Percentiles rank a stretch among this genome's conserved stretches.
phyloP scores from a whole-genome alignment of 2,888 invertebrate genomes.

The Sepioteuthis lessoniana region DNA sequence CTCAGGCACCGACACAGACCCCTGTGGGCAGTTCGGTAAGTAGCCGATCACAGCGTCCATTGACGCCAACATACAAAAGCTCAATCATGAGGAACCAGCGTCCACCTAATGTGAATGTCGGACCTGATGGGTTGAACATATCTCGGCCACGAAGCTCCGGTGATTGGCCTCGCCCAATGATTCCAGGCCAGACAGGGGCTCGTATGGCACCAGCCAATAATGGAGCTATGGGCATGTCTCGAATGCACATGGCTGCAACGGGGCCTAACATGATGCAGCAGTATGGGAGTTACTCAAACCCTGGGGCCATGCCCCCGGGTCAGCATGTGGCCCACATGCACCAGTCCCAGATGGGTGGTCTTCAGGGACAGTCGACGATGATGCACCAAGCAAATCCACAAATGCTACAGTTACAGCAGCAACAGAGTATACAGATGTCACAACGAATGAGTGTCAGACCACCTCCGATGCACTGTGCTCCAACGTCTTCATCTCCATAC shows the following conservation, averaged over 20 bases:
- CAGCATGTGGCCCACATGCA: slow-evolving; percentile 51
- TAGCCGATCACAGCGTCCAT: slow-evolving; percentile 54
- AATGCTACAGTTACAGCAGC: slow-evolving; percentile 62
- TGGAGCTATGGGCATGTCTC: slow-evolving; percentile 43
- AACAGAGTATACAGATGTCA: slow-evolving; percentile 75
- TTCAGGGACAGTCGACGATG: slow-evolving; percentile 56
- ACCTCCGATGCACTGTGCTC: slow-evolving; percentile 49
- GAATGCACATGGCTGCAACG: slow-evolving; percentile 54
- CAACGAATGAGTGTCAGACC: slow-evolving; percentile 67
- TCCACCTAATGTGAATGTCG: slow-evolving; percentile 80
- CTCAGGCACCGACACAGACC: slow-evolving; percentile 56
- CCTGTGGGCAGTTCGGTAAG: slow-evolving; percentile 56
- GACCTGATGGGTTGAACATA: slow-evolving; percentile 77
- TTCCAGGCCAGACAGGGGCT: slow-evolving; percentile 55
- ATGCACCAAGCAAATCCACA: slow-evolving; percentile 51
- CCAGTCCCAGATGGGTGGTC: slow-evolving; percentile 66
- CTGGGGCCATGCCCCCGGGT: slow-evolving; percentile 62
- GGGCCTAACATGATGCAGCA: slow-evolving; percentile 74
- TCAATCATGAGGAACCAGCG: slow-evolving; percentile 77
- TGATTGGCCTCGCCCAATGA: slow-evolving; percentile 78
- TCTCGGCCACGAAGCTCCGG: slow-evolving; percentile 76
- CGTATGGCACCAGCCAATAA: slow-evolving; percentile 42
- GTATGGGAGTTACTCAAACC: slow-evolving; percentile 73
- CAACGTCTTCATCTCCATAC: slow-evolving; percentile 48
- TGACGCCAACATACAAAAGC: slow-evolving; percentile 67